Conservation (phyloP, 2,888 invertebrate genomes). For the Vanessa cardui region DNA sequence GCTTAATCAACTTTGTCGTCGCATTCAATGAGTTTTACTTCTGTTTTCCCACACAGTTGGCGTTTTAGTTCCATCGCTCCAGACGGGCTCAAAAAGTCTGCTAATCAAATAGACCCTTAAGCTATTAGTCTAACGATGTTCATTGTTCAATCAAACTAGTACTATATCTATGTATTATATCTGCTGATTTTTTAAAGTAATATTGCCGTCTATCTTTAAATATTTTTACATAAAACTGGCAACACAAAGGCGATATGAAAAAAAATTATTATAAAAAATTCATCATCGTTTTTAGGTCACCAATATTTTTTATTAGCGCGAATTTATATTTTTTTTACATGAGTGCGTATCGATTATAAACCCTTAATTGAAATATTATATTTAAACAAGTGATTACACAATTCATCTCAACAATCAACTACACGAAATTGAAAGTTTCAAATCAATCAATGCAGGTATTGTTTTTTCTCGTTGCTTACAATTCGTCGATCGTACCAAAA, state of each 20-base stretch:
- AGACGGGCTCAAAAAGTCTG: slow-evolving; percentile 26
- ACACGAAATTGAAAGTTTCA: slow-evolving; percentile 51
- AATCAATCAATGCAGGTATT: slow-evolving; percentile 55
- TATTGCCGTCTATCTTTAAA: no score
- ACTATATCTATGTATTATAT: neutral
- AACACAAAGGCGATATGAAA: no score
- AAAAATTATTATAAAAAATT: no score
- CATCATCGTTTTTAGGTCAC: no score
- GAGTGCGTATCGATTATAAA: neutral
- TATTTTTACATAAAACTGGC: no score
- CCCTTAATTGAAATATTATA: slow-evolving; percentile 24
- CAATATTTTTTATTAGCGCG: no score
- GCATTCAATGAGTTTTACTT: slow-evolving; percentile 22
- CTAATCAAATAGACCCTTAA: slow-evolving; percentile 29
- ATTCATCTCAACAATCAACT: slow-evolving; percentile 31
- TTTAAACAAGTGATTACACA: slow-evolving; percentile 34
- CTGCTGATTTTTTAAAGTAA: neutral
- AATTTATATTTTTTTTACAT: no score
- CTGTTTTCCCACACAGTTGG: slow-evolving; percentile 27
- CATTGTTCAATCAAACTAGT: slow-evolving; percentile 20
- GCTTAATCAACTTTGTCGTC: slow-evolving; percentile 27
- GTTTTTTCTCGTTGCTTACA: slow-evolving; percentile 59
- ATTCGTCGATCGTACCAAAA: slow-evolving; percentile 46
- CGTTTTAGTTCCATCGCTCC: slow-evolving; percentile 23
- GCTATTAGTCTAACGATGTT: slow-evolving; percentile 28